Percentiles rank a stretch among this genome's conserved stretches.
These are phyloP conservation scores for Procambarus virginalis DNA, from an alignment of 1,140 invertebrate species.

Conservation along the genomic window DNA sequence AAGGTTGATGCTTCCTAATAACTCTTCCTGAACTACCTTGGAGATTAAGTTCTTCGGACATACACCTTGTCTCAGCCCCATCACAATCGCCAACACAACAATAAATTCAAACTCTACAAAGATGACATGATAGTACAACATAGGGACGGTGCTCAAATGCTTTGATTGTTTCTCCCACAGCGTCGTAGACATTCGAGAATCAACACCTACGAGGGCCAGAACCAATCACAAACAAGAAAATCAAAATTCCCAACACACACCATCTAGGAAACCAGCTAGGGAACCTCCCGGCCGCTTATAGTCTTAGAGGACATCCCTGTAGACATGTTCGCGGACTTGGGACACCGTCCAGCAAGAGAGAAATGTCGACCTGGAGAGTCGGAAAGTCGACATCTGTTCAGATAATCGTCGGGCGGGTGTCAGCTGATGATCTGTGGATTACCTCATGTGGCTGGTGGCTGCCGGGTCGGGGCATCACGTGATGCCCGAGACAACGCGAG, in stretches of 20 bases:
- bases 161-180: no score
- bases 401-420: conserved; percentile 16
- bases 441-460: conserved; percentile 3
- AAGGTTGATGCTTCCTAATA: not conserved
- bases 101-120: no score
- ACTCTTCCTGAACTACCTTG: no score
- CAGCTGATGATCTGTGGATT: conserved; percentile 11
- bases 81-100: no score
- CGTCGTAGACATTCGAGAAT: no score
- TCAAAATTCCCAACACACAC: not conserved
- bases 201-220: not conserved
- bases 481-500: not conserved
- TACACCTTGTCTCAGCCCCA: no score
- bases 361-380: conserved; percentile 9
- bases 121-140: no score
- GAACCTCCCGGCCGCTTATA: not conserved
- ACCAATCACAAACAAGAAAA: not conserved
- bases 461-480: not conserved
- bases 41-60: no score
- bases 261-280: not conserved
- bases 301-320: not conserved
- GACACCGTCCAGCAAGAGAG: not conserved
- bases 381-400: conserved; percentile 12
- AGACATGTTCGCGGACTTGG: not conserved
- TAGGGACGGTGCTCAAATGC: no score